Conservation (phyloP, 1,140 invertebrate species). For the Probaryconus sp. region DNA sequence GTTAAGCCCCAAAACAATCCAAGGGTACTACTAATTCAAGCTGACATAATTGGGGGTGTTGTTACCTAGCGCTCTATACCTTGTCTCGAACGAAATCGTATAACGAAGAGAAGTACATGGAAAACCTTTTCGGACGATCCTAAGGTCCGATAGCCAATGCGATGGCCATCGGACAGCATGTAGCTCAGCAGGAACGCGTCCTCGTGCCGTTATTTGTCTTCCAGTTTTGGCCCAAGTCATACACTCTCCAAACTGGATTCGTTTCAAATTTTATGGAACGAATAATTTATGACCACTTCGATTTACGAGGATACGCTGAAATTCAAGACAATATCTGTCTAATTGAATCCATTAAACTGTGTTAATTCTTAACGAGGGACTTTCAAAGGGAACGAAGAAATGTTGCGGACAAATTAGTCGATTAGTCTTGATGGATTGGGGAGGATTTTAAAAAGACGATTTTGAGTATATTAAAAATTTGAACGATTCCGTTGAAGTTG, state of each 20-base stretch:
- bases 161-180: conserved; percentile 75
- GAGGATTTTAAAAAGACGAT: too few species aligned
- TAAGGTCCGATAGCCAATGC: conserved; percentile 74
- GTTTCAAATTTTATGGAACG: conserved; percentile 12
- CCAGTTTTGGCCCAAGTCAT: conserved; percentile 42
- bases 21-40: conserved; percentile 75
- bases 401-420: too few species aligned
- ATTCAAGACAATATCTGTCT: conserved; percentile 2
- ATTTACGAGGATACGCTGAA: conserved; percentile 9
- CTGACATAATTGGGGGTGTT: conserved; percentile 77
- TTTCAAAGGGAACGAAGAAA: too few species aligned
- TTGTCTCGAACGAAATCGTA: conserved; percentile 74
- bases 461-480: too few species aligned
- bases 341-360: conserved; percentile 21
- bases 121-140: conserved; percentile 77
- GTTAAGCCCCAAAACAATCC: conserved; percentile 71
- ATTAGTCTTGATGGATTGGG: too few species aligned
- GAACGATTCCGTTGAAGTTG: too few species aligned
- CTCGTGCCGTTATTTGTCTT: conserved; percentile 37
- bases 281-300: conserved; percentile 16
- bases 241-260: conserved; percentile 24
- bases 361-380: too few species aligned
- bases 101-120: conserved; percentile 77
- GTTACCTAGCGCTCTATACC: conserved; percentile 74
- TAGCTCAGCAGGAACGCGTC: conserved; percentile 66